Percentiles rank a stretch among this genome's conserved stretches.
These are phyloP conservation scores for Drosophila ustulata DNA, from an alignment of 2,888 invertebrate genomes.

Conservation along the genomic window DNA sequence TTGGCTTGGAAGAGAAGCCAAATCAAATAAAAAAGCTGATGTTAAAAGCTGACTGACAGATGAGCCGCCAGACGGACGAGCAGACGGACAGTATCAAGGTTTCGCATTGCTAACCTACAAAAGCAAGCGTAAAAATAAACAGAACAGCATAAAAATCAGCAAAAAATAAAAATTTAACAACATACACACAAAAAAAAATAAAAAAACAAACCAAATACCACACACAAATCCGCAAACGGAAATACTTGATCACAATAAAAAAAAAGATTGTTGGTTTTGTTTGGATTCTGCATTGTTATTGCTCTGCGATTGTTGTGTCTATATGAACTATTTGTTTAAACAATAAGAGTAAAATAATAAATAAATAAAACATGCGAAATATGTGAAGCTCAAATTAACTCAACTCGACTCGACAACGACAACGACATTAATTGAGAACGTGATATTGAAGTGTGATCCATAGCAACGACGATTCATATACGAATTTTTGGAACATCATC, in stretches of 20 bases:
- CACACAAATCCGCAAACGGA: constrained; percentile 53
- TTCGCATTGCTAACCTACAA: constrained; percentile 74
- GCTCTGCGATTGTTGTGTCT: constrained; percentile 30
- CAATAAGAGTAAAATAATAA: constrained; percentile 26
- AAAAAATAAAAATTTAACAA: constrained; percentile 33
- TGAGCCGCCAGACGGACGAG: constrained; percentile 1
- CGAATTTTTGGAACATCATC: constrained; percentile 12
- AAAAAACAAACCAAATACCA: constrained; percentile 34
- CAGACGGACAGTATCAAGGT: constrained; percentile 54
- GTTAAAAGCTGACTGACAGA: constrained; percentile 50
- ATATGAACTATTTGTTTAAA: constrained; percentile 46
- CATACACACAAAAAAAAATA: constrained; percentile 26
- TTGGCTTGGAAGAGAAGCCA: constrained; percentile 4
- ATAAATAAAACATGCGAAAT: constrained; percentile 31
- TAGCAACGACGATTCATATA: background rate
- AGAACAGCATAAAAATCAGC: constrained; percentile 57
- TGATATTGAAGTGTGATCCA: constrained; percentile 23
- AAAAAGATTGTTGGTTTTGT: constrained; percentile 34
- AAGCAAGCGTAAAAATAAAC: constrained; percentile 60
- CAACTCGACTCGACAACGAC: constrained; percentile 5
- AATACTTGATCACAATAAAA: constrained; percentile 42
- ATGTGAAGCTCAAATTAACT: constrained; percentile 26
- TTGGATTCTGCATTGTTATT: constrained; percentile 49
- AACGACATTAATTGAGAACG: constrained; percentile 31
- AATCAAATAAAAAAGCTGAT: constrained; percentile 31